A percentile compares a stretch with the other conserved stretches of the same genome.
phyloP scores from a whole-genome alignment of 2,113 vertebrate genomes.

The Pheucticus melanocephalus region DNA sequence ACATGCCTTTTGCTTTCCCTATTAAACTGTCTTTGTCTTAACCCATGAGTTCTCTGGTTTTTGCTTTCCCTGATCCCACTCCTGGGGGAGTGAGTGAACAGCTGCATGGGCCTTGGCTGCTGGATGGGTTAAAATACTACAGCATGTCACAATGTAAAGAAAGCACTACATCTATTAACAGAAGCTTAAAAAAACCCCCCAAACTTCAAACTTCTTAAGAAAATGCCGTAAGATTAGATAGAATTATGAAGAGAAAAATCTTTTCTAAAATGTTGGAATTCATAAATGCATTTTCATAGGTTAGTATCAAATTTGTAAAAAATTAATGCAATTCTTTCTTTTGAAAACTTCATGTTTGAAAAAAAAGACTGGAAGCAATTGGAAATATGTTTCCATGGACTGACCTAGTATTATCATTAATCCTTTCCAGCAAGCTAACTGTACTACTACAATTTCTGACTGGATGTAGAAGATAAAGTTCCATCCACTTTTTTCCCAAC shows the following conservation, averaged over 20 bases:
- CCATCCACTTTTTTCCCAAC: not conserved
- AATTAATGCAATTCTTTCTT: not conserved
- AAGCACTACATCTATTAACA: not conserved
- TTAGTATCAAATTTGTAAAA: not conserved
- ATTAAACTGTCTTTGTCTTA: not conserved
- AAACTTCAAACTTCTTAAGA: not conserved
- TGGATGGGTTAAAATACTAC: not conserved
- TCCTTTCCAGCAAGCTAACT: not conserved
- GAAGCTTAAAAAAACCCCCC: fast-evolving
- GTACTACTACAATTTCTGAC: not conserved
- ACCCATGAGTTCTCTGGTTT: not conserved
- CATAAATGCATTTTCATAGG: not conserved
- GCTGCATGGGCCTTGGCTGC: not conserved
- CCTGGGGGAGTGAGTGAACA: not conserved
- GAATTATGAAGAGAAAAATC: not conserved
- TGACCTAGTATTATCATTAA: not conserved
- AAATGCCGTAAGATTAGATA: not conserved
- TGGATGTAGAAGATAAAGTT: not conserved
- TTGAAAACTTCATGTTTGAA: not conserved
- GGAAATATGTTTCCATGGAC: not conserved
- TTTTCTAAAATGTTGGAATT: not conserved
- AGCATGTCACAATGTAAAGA: not conserved
- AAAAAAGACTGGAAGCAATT: not conserved
- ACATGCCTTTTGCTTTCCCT: not conserved
- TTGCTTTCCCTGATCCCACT: not conserved